phyloP scores from a whole-genome alignment of 2,797 vertebrate genomes.

The Poecile montanus region DNA sequence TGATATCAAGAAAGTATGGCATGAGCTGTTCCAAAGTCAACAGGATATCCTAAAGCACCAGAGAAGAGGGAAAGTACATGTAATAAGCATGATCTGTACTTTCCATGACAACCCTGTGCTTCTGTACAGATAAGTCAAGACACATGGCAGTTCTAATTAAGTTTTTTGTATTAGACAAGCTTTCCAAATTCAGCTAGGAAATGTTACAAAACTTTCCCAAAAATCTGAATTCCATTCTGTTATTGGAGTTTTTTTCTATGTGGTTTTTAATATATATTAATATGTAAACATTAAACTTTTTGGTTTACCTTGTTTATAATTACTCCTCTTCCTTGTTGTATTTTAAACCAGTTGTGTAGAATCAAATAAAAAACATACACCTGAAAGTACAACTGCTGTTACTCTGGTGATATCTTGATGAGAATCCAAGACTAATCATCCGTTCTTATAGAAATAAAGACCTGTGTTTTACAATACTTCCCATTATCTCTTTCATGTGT shows the following conservation, averaged over 20 bases:
- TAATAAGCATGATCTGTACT: background rate
- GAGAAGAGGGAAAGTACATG: background rate
- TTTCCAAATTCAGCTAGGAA: conserved; percentile 18
- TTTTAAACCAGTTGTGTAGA: background rate
- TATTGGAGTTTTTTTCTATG: background rate
- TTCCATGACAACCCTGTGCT: background rate
- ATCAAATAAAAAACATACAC: background rate
- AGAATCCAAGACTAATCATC: background rate
- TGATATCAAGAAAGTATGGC: background rate
- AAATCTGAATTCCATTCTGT: background rate
- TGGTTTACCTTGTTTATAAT: accelerated
- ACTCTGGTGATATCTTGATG: background rate
- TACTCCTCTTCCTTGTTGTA: background rate
- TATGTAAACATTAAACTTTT: background rate
- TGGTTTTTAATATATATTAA: background rate
- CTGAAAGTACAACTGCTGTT: background rate
- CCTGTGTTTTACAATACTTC: background rate
- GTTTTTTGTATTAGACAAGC: background rate
- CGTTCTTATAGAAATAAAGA: background rate
- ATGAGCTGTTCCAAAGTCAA: background rate
- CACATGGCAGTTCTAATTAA: background rate
- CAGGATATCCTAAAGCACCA: background rate
- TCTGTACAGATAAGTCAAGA: background rate
- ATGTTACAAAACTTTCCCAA: background rate
- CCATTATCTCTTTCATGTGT: background rate